Base-by-base conservation (phyloP, 2,113 vertebrate genomes). In the Ifrita kowaldi region DNA sequence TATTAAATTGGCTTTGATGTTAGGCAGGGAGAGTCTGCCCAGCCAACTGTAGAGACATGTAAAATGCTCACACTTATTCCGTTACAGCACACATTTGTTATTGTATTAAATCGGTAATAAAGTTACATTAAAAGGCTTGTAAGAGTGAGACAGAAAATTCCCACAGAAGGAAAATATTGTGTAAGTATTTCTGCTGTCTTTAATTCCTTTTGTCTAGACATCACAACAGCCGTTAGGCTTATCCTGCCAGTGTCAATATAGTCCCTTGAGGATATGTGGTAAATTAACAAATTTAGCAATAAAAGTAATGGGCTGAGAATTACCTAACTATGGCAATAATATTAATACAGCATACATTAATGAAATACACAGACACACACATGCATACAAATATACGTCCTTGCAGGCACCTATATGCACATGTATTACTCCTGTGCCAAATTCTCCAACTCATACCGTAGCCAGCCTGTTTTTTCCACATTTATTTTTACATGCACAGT, bases 141-240 rank as follows among this genome's bases (percentile, higher is more conserved):
- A 52, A 84, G 60, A 89, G 64, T 41, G 80, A 94, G 91, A 75
- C 37, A 68, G 44, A 91, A 94, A 95, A 65, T 91, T 95, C 93
- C 69, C 87, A 91, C 77, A 46, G 77, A 84, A 93, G 53, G 81
- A 88, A 95, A 97, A 89, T 82, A 89, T 27, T 95, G 86, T 79
- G 77, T 93, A 93, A 95, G 73, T 87, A 84, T 89, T 94, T 95
- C 91, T 95, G 64, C 50, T 71, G 69, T 30, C 60, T 87, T 95
- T 82, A 95, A 84, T 95, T 91, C 87, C 89, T 91, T 96, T 97
- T 96, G 91, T 97, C 94, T 95, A 96, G 96, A 95, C 94, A 95
- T 70, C 94, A 84, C 47, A 95, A 81, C 89, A 87, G 69, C 67
- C 12, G 0, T 75, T 46, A 71, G n/a, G n/a, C 37, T 95, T 95